Conservation (phyloP, 2,888 invertebrate species). For the Metacarcinus magister region DNA sequence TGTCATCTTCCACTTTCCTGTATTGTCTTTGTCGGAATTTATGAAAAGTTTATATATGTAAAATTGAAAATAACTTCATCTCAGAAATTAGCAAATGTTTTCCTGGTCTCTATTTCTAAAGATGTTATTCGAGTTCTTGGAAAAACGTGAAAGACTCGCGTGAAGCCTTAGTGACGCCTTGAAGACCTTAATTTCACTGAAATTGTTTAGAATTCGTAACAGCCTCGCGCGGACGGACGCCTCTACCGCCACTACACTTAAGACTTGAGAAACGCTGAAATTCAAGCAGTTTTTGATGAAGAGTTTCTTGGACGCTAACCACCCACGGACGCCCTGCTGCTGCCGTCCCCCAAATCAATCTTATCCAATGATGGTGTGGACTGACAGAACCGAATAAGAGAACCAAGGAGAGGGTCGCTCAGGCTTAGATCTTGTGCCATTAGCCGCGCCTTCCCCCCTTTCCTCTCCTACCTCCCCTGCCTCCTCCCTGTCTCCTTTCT, state of each 20-base stretch:
- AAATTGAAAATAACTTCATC: not conserved
- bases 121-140: not conserved
- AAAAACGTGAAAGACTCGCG: not conserved
- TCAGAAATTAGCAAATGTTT: not conserved
- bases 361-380: slow-evolving; percentile 12
- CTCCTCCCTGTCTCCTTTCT: not conserved
- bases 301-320: not conserved
- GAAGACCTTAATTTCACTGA: not conserved
- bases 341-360: not conserved
- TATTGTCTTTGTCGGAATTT: no score
- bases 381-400: slow-evolving; percentile 18
- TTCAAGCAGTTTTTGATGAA: not conserved
- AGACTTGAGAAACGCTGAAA: not conserved
- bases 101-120: not conserved
- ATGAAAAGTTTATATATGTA: not conserved
- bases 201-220: not conserved
- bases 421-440: slow-evolving; percentile 27
- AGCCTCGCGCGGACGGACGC: not conserved
- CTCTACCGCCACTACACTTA: not conserved
- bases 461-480: not conserved
- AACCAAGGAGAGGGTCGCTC: slow-evolving; percentile 13
- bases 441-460: not conserved
- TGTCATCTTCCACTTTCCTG: not conserved
- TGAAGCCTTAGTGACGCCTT: not conserved
- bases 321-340: not conserved